phyloP scores from a whole-genome alignment of 2,113 vertebrate genomes.

The Amphiprion ocellaris region DNA sequence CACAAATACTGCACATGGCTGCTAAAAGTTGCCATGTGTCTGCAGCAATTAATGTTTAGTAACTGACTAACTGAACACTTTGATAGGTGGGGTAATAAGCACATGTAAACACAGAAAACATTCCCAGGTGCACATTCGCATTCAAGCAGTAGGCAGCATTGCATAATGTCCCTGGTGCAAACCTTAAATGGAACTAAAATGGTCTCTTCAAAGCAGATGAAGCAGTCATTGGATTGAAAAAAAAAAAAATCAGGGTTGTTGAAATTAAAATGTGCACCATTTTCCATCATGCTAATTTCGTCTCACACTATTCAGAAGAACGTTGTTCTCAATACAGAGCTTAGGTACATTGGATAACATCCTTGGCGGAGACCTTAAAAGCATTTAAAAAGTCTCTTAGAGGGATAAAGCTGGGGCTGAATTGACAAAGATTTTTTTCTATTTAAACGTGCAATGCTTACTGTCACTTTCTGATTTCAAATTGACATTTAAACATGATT shows the following conservation, averaged over 20 bases:
- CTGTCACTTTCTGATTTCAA: not conserved
- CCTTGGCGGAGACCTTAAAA: not conserved
- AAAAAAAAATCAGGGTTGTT: not conserved
- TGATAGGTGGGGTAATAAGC: not conserved
- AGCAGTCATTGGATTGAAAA: not conserved
- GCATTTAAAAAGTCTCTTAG: not conserved
- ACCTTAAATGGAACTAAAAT: conserved; percentile 2
- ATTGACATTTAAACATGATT: conserved; percentile 13
- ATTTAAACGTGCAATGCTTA: conserved; percentile 2
- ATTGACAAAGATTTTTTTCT: not conserved
- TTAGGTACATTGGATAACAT: not conserved
- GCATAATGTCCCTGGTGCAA: conserved; percentile 20
- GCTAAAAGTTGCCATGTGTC: conserved; percentile 14
- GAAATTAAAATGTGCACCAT: not conserved
- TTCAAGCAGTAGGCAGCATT: not conserved
- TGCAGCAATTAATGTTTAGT: conserved; percentile 30
- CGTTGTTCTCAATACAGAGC: not conserved
- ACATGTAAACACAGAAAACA: conserved; percentile 22
- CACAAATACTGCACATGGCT: conserved; percentile 21
- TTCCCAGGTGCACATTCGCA: conserved; percentile 28
- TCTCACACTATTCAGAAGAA: not conserved
- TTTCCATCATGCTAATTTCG: not conserved
- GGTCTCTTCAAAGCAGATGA: conserved; percentile 5
- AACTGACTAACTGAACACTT: conserved; percentile 34
- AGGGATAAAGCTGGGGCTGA: not conserved